Percentiles rank a stretch among this genome's conserved stretches.
These are phyloP conservation scores for Cotesia vestalis DNA, from an alignment of 1,140 invertebrate genomes.

Conservation along the genomic window DNA sequence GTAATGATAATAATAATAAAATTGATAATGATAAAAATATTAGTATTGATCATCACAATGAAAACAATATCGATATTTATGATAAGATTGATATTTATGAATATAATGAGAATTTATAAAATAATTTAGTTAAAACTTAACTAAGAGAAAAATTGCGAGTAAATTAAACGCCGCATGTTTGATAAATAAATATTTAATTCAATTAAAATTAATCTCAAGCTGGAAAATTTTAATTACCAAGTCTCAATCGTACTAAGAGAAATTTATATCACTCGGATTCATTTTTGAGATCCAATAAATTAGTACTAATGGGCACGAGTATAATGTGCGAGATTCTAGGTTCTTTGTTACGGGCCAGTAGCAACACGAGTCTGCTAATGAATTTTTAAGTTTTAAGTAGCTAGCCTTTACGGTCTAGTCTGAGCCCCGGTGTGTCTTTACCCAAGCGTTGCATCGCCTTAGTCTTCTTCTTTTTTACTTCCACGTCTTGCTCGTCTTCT, in stretches of 20 bases:
- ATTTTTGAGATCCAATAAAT: constrained; percentile 33
- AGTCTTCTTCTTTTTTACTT: background rate
- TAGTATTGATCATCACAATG: too few relatives aligned
- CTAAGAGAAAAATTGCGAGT: too few relatives aligned
- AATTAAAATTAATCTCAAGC: background rate
- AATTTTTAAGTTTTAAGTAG: constrained; percentile 46
- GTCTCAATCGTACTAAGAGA: constrained; percentile 8
- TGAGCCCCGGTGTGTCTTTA: background rate
- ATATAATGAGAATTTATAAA: too few relatives aligned
- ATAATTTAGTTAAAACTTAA: too few relatives aligned
- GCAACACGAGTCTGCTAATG: constrained; percentile 37
- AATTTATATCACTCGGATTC: background rate
- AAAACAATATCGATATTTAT: too few relatives aligned
- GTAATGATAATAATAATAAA: too few relatives aligned
- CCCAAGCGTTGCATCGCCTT: background rate
- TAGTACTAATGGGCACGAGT: constrained; percentile 37
- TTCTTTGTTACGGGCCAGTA: constrained; percentile 1
- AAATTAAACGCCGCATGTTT: too few relatives aligned
- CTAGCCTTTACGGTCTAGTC: background rate
- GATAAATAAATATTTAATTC: too few relatives aligned
- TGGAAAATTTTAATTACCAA: constrained; percentile 16
- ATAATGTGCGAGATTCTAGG: background rate
- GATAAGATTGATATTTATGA: too few relatives aligned
- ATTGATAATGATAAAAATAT: too few relatives aligned
- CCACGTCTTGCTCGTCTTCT: constrained; percentile 2